Conservation (phyloP, 2,113 vertebrate genomes). For the Nothoprocta pentlandii region DNA sequence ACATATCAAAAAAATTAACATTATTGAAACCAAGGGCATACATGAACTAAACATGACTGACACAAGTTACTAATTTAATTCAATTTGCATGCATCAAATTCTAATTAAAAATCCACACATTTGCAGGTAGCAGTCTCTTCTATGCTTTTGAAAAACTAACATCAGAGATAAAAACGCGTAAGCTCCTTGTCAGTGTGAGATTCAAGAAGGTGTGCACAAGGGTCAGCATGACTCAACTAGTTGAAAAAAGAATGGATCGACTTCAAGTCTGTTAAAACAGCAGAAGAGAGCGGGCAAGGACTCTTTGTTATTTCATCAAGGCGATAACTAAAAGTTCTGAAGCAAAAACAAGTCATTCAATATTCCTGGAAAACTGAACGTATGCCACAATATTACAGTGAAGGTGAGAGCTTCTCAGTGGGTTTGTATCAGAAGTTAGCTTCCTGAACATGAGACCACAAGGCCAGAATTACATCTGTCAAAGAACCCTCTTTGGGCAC, state of each 20-base stretch:
- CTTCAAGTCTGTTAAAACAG: background rate
- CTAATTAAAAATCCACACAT: background rate
- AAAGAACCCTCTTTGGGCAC: background rate
- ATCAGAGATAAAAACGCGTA: background rate
- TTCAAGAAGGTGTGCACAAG: background rate
- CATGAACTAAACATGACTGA: background rate
- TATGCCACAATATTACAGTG: background rate
- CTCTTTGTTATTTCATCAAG: too few relatives aligned
- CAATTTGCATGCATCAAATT: background rate
- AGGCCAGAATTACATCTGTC: background rate
- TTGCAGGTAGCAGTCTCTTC: background rate
- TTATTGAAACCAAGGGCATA: background rate
- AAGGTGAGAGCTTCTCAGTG: background rate
- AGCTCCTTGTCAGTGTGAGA: background rate
- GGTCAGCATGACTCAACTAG: background rate
- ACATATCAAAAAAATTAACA: rapidly evolving
- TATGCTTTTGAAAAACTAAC: background rate
- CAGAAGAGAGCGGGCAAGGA: background rate
- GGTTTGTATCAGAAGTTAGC: background rate
- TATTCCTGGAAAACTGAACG: background rate
- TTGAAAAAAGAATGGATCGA: background rate
- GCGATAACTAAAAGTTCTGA: background rate
- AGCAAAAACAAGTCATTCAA: background rate
- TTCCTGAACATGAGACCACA: background rate
- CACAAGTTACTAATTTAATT: background rate